Evolutionary conservation across 23 tunicate species (phyloP), one percentile per base, ranked within the genome.

Genomic region (Ascidia mentula): DNA sequence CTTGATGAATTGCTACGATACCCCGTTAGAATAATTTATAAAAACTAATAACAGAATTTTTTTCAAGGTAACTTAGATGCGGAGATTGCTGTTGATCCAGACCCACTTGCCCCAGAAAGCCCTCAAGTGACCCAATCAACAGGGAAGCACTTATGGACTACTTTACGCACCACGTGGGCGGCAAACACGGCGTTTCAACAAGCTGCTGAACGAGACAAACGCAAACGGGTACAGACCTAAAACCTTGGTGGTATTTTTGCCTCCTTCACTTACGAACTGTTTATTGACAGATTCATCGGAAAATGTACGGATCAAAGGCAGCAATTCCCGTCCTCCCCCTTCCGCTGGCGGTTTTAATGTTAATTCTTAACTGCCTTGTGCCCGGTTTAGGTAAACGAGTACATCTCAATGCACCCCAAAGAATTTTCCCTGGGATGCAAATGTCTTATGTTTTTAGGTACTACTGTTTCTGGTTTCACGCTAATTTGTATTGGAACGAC

Each of bases 401-500:
- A 31, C 72, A 12, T 8, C 15, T 12, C 12, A 9, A 15, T 15
- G 15, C 12, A 42, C 53, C 53, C 53, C 15, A 12, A 9, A 42
- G 15, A 42, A 42, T 15, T 9, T 9, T 9, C 15, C 15, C 15
- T 9, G 12, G 18, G 17, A 6, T 15, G 9, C 12, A 12, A 30
- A 6, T 72, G 31, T 24, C 7, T 34, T 0, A 76, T 37, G 28
- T 83, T 39, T 38, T 31, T 77, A 93, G 98, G 98, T 18, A 93
- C 98, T 18, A 80, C 81, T 4, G 22, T 93, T 18, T 87, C 85
- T 17, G 88, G 98, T 18, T 93, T 88, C 40, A 84, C 87, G 24
- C 88, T 80, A 72, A 79, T 72, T 38, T 93, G 98, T 78, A 69
- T 82, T 70, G 98, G 83, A 32, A 93, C 93, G 15, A 93, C 93